phyloP scores from a whole-genome alignment of 2,113 vertebrate genomes.

The Spilogale gracilis region DNA sequence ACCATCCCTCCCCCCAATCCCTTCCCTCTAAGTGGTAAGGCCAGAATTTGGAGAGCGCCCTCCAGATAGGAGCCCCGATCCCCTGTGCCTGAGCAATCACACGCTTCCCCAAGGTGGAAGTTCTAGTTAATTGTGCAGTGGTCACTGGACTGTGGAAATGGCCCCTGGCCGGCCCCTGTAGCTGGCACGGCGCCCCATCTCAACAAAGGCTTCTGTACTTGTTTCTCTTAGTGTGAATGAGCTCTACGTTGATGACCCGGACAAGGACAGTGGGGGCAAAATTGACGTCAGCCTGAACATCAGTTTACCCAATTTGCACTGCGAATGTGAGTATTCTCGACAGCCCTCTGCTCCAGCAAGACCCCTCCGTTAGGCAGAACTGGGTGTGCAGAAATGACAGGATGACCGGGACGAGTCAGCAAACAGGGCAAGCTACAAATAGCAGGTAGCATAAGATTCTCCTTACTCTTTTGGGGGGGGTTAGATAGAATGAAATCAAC shows the following conservation, averaged over 20 bases:
- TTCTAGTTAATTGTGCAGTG: not conserved
- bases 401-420: fast-evolving
- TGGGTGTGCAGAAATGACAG: not conserved
- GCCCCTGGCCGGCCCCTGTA: not conserved
- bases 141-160: not conserved
- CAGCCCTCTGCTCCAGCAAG: not conserved
- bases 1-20: fast-evolving
- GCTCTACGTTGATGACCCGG: slow-evolving; percentile 98
- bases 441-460: fast-evolving
- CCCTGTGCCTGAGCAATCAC: fast-evolving
- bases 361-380: not conserved
- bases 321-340: slow-evolving; percentile 95
- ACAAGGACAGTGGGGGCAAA: slow-evolving; percentile 99
- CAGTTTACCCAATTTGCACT: slow-evolving; percentile 98
- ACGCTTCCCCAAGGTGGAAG: not conserved
- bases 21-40: not conserved
- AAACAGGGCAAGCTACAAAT: not conserved
- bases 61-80: not conserved
- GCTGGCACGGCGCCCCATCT: not conserved
- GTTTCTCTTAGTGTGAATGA: slow-evolving; percentile 94
- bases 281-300: slow-evolving; percentile 99
- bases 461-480: not conserved
- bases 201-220: slow-evolving; percentile 36
- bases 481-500: not conserved
- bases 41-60: not conserved